Evolutionary conservation across 2,888 invertebrate genomes (phyloP).

Genomic region (Parapristionchus giblindavisi): DNA sequence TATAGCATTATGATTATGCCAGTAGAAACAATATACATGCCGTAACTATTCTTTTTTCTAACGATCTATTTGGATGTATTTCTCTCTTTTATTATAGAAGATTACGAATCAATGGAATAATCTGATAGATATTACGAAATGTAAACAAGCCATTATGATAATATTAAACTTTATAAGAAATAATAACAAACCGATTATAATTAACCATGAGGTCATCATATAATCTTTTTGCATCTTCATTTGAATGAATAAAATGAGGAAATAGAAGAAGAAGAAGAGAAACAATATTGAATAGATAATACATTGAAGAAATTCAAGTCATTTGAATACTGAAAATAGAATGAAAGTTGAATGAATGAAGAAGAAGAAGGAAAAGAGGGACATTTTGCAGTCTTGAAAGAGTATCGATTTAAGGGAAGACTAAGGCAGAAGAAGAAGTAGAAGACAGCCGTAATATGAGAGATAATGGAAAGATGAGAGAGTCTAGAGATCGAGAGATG

Average conservation of each 20-base stretch:
- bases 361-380: not conserved
- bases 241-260: slow-evolving; percentile 37
- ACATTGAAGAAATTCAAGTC: not conserved
- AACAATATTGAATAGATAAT: not conserved
- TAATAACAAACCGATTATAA: slow-evolving; percentile 78
- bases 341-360: not conserved
- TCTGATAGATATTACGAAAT: too few relatives aligned
- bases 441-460: not conserved
- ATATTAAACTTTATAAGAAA: not conserved
- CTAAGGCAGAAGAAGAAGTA: not conserved
- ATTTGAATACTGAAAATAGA: not conserved
- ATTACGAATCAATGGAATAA: too few relatives aligned
- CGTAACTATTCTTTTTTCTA: too few relatives aligned
- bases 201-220: slow-evolving; percentile 95
- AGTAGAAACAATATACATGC: too few relatives aligned
- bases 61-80: too few relatives aligned
- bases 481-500: not conserved
- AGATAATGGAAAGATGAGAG: not conserved
- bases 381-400: slow-evolving; percentile 1
- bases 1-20: too few relatives aligned
- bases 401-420: slow-evolving; percentile 19
- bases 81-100: too few relatives aligned
- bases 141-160: too few relatives aligned
- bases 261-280: slow-evolving; percentile 15
- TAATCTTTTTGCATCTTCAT: slow-evolving; percentile 78